phyloP scores from a whole-genome alignment of 2,113 vertebrate genomes.

The Stigmatopora argus region DNA sequence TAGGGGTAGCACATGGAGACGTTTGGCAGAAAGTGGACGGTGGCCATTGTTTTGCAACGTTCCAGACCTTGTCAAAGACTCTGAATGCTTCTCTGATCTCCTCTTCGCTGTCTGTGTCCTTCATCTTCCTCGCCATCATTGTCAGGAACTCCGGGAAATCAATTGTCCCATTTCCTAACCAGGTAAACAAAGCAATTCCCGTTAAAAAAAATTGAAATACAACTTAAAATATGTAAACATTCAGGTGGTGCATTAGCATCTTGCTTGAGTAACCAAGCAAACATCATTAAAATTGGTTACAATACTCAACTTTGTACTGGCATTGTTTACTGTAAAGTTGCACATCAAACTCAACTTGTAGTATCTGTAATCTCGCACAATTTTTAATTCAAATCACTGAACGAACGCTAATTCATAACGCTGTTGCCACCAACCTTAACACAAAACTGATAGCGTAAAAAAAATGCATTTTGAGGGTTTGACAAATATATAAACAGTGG shows the following conservation, averaged over 20 bases:
- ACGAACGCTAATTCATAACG: too few relatives aligned
- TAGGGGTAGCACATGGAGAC: neutral
- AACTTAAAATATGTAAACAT: neutral
- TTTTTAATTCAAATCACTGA: too few relatives aligned
- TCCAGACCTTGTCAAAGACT: conserved; percentile 83
- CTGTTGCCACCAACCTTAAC: too few relatives aligned
- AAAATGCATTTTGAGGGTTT: too few relatives aligned
- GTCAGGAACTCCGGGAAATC: conserved; percentile 89
- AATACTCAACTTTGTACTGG: too few relatives aligned
- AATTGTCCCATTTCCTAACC: conserved; percentile 82
- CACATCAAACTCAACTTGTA: too few relatives aligned
- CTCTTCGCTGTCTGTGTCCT: conserved; percentile 88
- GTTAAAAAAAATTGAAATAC: neutral
- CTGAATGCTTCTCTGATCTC: conserved; percentile 88
- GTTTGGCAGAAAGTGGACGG: neutral
- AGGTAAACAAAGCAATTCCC: neutral
- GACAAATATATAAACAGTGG: too few relatives aligned
- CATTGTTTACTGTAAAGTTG: too few relatives aligned
- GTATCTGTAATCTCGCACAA: too few relatives aligned
- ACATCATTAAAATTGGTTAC: too few relatives aligned
- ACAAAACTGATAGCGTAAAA: too few relatives aligned
- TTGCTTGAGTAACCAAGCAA: too few relatives aligned
- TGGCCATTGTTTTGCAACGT: neutral
- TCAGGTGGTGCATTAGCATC: neutral
- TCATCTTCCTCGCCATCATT: conserved; percentile 93